Base-by-base conservation (phyloP, 2,113 vertebrate species). In the Promerops cafer region DNA sequence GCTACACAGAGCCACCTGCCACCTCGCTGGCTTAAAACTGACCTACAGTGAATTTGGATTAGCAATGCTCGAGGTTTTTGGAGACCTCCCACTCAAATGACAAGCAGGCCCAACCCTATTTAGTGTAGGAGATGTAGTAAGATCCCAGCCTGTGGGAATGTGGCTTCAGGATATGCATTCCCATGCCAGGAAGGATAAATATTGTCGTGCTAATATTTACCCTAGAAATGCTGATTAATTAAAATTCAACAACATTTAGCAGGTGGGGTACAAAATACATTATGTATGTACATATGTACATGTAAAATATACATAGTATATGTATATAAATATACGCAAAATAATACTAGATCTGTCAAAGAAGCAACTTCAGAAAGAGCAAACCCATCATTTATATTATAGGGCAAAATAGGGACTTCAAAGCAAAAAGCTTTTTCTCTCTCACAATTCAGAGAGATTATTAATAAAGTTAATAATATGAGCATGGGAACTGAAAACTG, bases 401-500 rank as follows among this genome's bases (percentile, higher is more conserved):
- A 88, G 82, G 59, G 69, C 40, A 94, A 90, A 86, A 88, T 11
- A 74, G 76, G 65, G 50, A 82, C 74, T 91, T 95, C 91, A 95
- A 93, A 96, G 93, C 54, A 59, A 35, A 28, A 28, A 47, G 70
- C 50, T 45, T 76, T 57, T 87, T 82, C 28, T 65, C 81, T 79
- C 78, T 81, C 47, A 70, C 66, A 69, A 56, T 68, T 75, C 90
- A 94, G 91, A 79, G 40, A 76, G 45, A 57, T 71, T 57, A 60
- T 74, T 91, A 93, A 93, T 87, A 69, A 91, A 91, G 59, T 76
- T 90, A 93, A 83, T 91, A 71, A 87, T 12, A 71, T 0, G 39
- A 28, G 15, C 28, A 80, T 31, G 88, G 71, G 61, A 83, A 74
- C 76, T 4, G 0, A 70, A 70, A 70, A 30, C 64, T 68, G 40